Evolutionary conservation across 2,113 vertebrate species (phyloP).

Genomic region (Sylvia atricapilla): DNA sequence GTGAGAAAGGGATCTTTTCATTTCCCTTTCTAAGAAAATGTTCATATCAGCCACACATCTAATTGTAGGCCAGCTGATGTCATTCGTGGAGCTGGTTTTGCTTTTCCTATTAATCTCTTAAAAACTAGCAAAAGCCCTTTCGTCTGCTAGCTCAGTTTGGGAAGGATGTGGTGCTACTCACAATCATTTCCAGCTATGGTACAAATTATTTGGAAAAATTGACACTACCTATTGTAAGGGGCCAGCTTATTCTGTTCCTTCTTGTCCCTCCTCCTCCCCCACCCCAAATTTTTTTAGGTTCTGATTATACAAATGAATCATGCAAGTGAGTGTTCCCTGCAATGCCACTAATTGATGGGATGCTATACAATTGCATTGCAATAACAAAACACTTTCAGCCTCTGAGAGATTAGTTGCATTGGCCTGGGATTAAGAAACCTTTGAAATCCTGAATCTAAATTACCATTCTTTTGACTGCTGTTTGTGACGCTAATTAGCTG

Average conservation of each 20-base stretch:
- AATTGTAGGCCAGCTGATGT: neutral
- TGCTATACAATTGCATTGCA: constrained; percentile 72
- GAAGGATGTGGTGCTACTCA: constrained; percentile 17
- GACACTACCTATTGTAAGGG: constrained; percentile 19
- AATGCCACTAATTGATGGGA: constrained; percentile 73
- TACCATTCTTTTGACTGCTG: constrained; percentile 82
- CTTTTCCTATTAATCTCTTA: neutral
- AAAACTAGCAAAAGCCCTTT: neutral
- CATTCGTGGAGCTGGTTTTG: neutral
- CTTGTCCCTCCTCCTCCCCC: neutral
- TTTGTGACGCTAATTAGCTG: constrained; percentile 94
- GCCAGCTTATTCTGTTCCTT: neutral
- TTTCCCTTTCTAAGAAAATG: neutral
- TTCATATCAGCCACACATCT: neutral
- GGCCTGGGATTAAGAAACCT: constrained; percentile 77
- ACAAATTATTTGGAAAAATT: constrained; percentile 38
- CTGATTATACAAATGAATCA: constrained; percentile 67
- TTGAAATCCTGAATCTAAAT: constrained; percentile 81
- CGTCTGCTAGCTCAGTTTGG: neutral
- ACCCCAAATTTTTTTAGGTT: neutral
- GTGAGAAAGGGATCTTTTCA: neutral
- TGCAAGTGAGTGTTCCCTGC: constrained; percentile 59
- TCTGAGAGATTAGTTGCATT: constrained; percentile 73
- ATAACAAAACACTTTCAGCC: constrained; percentile 74
- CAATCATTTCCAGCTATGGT: constrained; percentile 1